Base-by-base conservation (phyloP, 2,797 vertebrate genomes). In the Falco cherrug region DNA sequence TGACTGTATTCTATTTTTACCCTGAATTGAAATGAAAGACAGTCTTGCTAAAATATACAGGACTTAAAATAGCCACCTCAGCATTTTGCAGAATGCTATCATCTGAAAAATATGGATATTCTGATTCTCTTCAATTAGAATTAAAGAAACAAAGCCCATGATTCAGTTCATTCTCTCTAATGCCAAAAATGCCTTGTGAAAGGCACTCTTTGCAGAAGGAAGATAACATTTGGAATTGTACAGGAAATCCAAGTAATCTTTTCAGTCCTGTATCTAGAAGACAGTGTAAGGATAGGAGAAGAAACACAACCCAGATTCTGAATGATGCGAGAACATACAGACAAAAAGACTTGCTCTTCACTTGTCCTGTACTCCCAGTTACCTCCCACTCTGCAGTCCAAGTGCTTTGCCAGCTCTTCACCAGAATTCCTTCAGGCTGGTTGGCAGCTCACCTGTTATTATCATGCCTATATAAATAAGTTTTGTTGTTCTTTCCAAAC, bases 101-200 rank as follows among this genome's bases (percentile, higher is more conserved):
- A 7, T 50, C 68, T 39, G 48, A 89, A 85, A 79, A 89, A 92
- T 56, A 73, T 13, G 88, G 77, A 85, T 82, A 89, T 88, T 92
- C 71, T 65, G 2, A 61, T 94, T 74, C 64, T 74, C 57, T 83
- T 84, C 61, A 68, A 21, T 31, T 67, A 43, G 18, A 88, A 83
- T 77, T 29, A 13, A 77, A 77, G 68, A 50, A 37, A 11, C 11
- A 21, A 35, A 39, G 0, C 6, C 26, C 11, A 2, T 76, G 76
- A 65, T 84, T 43, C 64, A 83, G 26, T 77, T 92, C 39, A 60
- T 95, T 96, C 86, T 68, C 77, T 95, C 73, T 51, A 70, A 56
- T 77, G 81, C 53, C 63, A 95, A 96, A 77, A 94, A 77, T 7
- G 24, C 57, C 48, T 77, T 70, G 68, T 83, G 70, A 79, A 94